These are phyloP conservation scores for Zapornia atra DNA, from an alignment of 2,113 vertebrate genomes.

Conservation along the genomic window DNA sequence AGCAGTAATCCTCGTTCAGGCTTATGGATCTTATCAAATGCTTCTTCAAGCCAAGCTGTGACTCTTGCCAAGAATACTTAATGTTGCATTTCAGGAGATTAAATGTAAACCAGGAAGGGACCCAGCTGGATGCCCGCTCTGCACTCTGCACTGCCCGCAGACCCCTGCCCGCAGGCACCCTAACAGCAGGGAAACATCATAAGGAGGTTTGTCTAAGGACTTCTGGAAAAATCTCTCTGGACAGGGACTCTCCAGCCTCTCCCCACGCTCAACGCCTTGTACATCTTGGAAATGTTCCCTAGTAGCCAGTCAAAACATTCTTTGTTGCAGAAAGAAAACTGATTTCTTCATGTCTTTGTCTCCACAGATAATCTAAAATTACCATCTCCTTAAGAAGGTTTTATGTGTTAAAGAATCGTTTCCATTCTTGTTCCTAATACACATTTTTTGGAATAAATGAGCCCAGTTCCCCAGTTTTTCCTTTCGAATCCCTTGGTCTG, in stretches of 20 bases:
- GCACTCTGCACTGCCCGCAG: accelerated
- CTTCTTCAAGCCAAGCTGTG: background rate
- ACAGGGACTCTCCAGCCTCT: background rate
- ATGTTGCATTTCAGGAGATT: accelerated
- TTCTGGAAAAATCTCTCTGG: background rate
- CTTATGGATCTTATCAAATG: conserved; percentile 29
- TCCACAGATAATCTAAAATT: background rate
- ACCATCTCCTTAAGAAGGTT: background rate
- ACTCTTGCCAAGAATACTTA: conserved; percentile 24
- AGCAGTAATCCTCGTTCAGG: background rate
- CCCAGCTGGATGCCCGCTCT: background rate
- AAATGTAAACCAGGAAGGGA: background rate
- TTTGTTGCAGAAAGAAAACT: conserved; percentile 27
- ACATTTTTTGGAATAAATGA: background rate
- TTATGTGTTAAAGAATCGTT: background rate
- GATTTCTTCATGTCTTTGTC: conserved; percentile 4
- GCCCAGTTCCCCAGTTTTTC: background rate
- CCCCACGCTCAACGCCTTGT: background rate
- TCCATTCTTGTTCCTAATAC: background rate
- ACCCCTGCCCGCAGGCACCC: accelerated
- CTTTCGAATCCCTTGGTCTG: background rate
- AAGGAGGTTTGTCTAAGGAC: background rate
- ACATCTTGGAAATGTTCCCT: conserved; percentile 22
- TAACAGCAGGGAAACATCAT: background rate
- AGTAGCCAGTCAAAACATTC: background rate